Conservation (phyloP, 2,113 vertebrate species). For the Cromileptes altivelis region DNA sequence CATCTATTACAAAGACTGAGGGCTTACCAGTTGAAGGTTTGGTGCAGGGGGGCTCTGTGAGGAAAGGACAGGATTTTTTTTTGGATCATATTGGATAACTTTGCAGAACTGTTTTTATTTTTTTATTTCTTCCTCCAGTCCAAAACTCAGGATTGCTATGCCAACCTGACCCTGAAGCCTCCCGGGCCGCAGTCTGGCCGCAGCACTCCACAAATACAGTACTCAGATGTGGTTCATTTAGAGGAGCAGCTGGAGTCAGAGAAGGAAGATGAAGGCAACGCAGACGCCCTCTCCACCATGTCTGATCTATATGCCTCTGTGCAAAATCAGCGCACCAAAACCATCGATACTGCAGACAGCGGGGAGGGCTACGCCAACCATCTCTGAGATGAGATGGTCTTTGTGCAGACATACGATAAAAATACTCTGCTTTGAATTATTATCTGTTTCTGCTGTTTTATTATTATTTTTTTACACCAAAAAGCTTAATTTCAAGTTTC, state of each 20-base stretch:
- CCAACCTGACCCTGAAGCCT: conserved; percentile 81
- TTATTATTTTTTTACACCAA: neutral
- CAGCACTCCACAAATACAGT: conserved; percentile 70
- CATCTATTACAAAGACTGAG: neutral
- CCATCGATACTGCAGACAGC: conserved; percentile 35
- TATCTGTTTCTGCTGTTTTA: too few relatives aligned
- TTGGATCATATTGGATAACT: neutral
- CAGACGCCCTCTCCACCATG: conserved; percentile 53
- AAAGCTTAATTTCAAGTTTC: neutral
- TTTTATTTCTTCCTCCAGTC: conserved; percentile 41
- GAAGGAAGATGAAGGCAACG: conserved; percentile 32
- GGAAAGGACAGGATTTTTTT: neutral
- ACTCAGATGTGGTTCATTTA: conserved; percentile 65
- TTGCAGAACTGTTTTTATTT: neutral
- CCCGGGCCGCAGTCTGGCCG: conserved; percentile 65
- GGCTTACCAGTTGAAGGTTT: neutral
- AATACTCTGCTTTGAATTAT: neutral
- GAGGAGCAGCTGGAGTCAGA: conserved; percentile 28
- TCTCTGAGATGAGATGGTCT: conserved; percentile 40
- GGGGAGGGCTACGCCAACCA: conserved; percentile 81
- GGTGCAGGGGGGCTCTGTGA: neutral
- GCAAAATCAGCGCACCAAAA: conserved; percentile 75
- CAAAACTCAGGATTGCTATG: conserved; percentile 79
- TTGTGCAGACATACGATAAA: neutral
- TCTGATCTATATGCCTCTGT: conserved; percentile 84